Evolutionary conservation across 2,888 invertebrate genomes (phyloP).

Genomic region (Callimorpha dominula): DNA sequence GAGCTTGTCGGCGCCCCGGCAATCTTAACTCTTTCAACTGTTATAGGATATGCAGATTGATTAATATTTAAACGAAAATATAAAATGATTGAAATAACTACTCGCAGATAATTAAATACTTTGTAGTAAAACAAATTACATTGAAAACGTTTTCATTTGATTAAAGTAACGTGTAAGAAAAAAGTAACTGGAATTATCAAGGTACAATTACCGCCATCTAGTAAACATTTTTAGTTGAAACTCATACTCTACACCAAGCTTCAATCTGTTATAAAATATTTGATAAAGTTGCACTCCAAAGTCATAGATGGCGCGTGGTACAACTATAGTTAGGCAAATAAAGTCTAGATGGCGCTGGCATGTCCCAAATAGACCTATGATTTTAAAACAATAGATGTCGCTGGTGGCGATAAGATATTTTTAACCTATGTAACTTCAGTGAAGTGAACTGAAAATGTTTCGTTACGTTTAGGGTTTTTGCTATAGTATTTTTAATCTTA

Average conservation of each 20-base stretch:
- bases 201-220: constrained; percentile 32
- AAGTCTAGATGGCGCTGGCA: constrained; percentile 30
- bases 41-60: constrained; percentile 39
- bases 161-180: background rate
- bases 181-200: background rate
- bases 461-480: background rate
- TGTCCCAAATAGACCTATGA: background rate
- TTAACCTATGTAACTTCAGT: background rate
- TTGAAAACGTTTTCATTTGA: background rate
- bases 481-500: background rate
- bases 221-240: background rate
- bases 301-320: constrained; percentile 29
- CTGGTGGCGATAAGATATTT: constrained; percentile 8
- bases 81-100: constrained; percentile 20
- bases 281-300: background rate
- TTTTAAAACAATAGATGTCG: constrained; percentile 32
- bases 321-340: background rate
- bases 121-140: background rate
- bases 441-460: background rate
- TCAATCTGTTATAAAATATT: too few relatives aligned
- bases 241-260: background rate
- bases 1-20: constrained; percentile 55
- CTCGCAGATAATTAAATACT: background rate
- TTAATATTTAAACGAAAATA: constrained; percentile 32
- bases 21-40: constrained; percentile 40